Conservation (phyloP, 2,888 invertebrate genomes). For the Noctua fimbriata region DNA sequence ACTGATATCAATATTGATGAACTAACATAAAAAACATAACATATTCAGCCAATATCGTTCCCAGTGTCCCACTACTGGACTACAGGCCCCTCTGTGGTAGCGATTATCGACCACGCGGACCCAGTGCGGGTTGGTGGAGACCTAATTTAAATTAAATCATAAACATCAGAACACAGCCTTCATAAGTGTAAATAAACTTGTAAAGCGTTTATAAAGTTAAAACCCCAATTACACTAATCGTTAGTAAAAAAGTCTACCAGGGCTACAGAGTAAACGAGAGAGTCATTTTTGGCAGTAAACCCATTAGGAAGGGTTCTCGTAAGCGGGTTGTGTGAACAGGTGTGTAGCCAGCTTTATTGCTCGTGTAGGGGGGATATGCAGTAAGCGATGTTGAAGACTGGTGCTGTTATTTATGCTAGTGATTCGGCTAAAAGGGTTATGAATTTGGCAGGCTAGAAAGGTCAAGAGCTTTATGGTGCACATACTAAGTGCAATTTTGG, state of each 20-base stretch:
- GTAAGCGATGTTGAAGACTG: slow-evolving; percentile 40
- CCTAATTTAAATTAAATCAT: slow-evolving; percentile 24
- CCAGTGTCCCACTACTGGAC: no score
- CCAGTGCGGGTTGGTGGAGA: neutral
- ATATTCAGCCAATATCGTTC: neutral
- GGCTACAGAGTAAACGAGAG: slow-evolving; percentile 67
- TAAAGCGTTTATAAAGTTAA: slow-evolving; percentile 59
- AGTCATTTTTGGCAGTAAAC: slow-evolving; percentile 75
- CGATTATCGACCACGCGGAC: neutral
- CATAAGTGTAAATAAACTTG: slow-evolving; percentile 53
- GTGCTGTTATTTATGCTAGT: slow-evolving; percentile 40
- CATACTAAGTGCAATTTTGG: neutral
- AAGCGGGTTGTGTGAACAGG: slow-evolving; percentile 71
- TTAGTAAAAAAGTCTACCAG: slow-evolving; percentile 70
- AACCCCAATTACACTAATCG: slow-evolving; percentile 59
- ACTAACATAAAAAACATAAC: neutral
- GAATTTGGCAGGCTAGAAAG: slow-evolving; percentile 21
- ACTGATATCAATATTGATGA: neutral
- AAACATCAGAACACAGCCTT: slow-evolving; percentile 11
- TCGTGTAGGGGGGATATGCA: slow-evolving; percentile 40
- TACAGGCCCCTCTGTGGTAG: neutral
- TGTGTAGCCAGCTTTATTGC: slow-evolving; percentile 65
- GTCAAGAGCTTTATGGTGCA: neutral
- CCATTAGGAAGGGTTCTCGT: slow-evolving; percentile 77
- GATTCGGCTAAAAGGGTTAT: slow-evolving; percentile 54